phyloP scores from a whole-genome alignment of 2,113 vertebrate species.

The Pseudorectes ferrugineus region DNA sequence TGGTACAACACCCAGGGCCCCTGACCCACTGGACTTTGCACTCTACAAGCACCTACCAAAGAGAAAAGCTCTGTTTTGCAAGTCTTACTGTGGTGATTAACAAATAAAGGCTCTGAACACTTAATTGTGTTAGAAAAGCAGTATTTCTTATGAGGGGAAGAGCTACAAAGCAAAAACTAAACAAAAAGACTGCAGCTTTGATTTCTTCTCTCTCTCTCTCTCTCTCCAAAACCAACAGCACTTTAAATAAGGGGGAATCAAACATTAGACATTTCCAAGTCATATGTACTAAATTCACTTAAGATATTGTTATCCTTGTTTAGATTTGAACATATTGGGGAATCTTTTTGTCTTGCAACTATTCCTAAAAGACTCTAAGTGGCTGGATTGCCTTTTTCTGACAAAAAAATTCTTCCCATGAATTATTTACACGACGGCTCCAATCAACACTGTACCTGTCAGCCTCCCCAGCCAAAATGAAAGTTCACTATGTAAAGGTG shows the following conservation, averaged over 20 bases:
- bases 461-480: slow-evolving; percentile 75
- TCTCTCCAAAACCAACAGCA: slow-evolving; percentile 64
- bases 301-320: slow-evolving; percentile 60
- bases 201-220: slow-evolving; percentile 22
- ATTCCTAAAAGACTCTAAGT: slow-evolving; percentile 69
- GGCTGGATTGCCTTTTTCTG: slow-evolving; percentile 64
- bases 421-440: slow-evolving; percentile 77
- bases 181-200: slow-evolving; percentile 46
- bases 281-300: slow-evolving; percentile 48
- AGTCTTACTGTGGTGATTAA: neutral
- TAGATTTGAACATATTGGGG: slow-evolving; percentile 47
- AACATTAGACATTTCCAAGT: slow-evolving; percentile 26
- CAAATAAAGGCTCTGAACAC: neutral
- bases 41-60: neutral
- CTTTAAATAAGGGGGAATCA: slow-evolving; percentile 45
- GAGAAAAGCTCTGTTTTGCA: neutral
- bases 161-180: slow-evolving; percentile 36
- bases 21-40: neutral
- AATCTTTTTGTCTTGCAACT: slow-evolving; percentile 47
- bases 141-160: neutral
- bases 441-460: slow-evolving; percentile 74
- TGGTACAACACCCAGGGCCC: neutral
- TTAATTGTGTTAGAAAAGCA: neutral
- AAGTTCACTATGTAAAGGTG: slow-evolving; percentile 78
- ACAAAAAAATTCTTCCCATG: slow-evolving; percentile 50